These are phyloP conservation scores for Holothuria glaberrima DNA, from an alignment of 35 echinoderm and acorn worm species.

Conservation along the genomic window DNA sequence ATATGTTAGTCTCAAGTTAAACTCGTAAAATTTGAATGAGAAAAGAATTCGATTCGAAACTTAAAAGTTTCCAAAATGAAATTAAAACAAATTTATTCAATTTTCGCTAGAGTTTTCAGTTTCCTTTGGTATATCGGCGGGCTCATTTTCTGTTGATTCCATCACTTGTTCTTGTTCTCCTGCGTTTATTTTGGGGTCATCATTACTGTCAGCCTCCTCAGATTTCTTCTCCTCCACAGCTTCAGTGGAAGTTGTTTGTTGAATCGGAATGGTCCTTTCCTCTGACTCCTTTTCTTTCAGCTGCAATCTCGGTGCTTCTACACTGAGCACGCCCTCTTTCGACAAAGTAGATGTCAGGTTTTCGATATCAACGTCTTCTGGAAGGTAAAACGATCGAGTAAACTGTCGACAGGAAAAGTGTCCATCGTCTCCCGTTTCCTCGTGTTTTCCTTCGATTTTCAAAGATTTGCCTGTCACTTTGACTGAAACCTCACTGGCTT, in stretches of 20 bases:
- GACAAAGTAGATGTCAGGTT: slow-evolving; percentile 17
- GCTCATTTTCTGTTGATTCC: no score
- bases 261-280: slow-evolving; percentile 18
- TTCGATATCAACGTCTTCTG: slow-evolving; percentile 2
- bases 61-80: no score
- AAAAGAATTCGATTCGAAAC: no score
- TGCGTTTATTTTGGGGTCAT: no score
- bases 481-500: slow-evolving; percentile 4
- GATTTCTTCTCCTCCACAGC: not conserved
- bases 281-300: not conserved
- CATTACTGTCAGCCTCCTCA: no score
- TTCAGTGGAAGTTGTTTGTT: not conserved
- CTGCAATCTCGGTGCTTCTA: slow-evolving; percentile 33
- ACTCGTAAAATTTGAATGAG: no score
- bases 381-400: not conserved
- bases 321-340: slow-evolving; percentile 10
- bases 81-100: no score
- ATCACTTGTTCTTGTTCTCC: no score
- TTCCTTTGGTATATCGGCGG: no score
- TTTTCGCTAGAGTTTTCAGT: no score
- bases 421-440: slow-evolving; percentile 17
- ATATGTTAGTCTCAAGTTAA: no score
- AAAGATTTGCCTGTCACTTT: not conserved
- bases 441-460: slow-evolving; percentile 39
- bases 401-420: slow-evolving; percentile 21